Conservation (phyloP, 2,113 vertebrate genomes). For the Anthoscopus minutus region DNA sequence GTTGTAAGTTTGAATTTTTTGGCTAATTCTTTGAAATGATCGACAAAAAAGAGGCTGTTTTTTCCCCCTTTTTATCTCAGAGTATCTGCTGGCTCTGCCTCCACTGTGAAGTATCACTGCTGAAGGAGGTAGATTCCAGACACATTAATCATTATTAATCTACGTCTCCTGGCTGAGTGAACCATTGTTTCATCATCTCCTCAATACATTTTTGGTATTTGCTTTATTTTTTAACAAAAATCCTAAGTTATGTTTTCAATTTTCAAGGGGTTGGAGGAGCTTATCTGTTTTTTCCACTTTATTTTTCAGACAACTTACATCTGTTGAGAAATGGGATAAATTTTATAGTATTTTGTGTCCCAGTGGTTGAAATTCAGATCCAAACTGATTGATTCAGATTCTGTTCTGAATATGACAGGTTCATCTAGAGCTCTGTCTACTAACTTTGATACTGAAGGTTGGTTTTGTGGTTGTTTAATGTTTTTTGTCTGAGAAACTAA, state of each 20-base stretch:
- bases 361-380: neutral
- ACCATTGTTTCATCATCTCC: neutral
- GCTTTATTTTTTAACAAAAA: neutral
- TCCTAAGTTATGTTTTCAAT: neutral
- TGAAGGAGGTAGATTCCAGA: neutral
- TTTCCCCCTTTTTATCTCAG: neutral
- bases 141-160: neutral
- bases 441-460: neutral
- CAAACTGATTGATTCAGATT: neutral
- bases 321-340: neutral
- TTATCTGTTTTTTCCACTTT: neutral
- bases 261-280: neutral
- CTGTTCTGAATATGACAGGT: neutral
- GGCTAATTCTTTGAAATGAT: neutral
- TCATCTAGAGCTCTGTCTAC: neutral
- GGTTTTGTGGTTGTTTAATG: neutral
- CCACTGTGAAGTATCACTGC: neutral
- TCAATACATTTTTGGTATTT: neutral
- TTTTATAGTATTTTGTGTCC: neutral
- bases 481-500: neutral
- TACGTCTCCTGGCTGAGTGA: neutral
- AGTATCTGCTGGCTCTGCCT: neutral
- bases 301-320: neutral
- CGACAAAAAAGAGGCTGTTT: neutral
- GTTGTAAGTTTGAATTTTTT: neutral